Percentiles rank a stretch among this genome's conserved stretches.
phyloP scores from a whole-genome alignment of 2,888 invertebrate genomes.

The Scotopteryx bipunctaria region DNA sequence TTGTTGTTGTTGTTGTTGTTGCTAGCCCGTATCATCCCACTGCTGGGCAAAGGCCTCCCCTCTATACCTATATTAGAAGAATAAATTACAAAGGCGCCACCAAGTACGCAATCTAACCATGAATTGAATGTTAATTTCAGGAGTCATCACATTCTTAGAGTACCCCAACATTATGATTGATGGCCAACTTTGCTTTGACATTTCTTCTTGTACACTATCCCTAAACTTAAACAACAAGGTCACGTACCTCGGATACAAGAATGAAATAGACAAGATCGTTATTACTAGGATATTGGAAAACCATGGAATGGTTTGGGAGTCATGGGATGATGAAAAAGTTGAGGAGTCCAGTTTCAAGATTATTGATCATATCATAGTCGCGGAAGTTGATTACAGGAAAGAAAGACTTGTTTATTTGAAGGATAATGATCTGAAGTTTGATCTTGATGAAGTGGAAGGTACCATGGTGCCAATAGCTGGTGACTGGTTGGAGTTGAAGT shows the following conservation, averaged over 20 bases:
- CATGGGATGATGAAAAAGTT: conserved; percentile 59
- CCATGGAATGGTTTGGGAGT: conserved; percentile 75
- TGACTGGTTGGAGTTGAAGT: conserved; percentile 87
- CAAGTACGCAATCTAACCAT: too few relatives aligned
- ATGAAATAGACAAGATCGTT: conserved; percentile 66
- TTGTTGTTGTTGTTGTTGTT: too few relatives aligned
- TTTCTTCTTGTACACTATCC: conserved; percentile 53
- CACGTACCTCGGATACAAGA: conserved; percentile 80
- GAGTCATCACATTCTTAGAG: conserved; percentile 83
- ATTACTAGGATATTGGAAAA: conserved; percentile 84
- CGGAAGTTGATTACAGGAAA: conserved; percentile 58
- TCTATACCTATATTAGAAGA: too few relatives aligned
- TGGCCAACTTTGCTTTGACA: conserved; percentile 80
- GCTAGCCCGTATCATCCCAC: too few relatives aligned
- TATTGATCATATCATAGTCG: conserved; percentile 65
- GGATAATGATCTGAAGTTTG: conserved; percentile 81
- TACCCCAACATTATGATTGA: conserved; percentile 82
- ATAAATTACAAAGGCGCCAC: too few relatives aligned
- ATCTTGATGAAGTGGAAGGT: conserved; percentile 84
- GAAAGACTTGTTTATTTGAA: conserved; percentile 73
- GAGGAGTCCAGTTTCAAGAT: conserved; percentile 58
- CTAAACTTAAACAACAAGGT: conserved; percentile 81
- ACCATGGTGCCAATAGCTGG: conserved; percentile 87
- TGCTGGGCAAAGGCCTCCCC: too few relatives aligned
- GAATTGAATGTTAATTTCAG: conserved; percentile 56